These are phyloP conservation scores for Tetranychus piercei DNA, from an alignment of 2,888 invertebrate genomes.

Conservation along the genomic window DNA sequence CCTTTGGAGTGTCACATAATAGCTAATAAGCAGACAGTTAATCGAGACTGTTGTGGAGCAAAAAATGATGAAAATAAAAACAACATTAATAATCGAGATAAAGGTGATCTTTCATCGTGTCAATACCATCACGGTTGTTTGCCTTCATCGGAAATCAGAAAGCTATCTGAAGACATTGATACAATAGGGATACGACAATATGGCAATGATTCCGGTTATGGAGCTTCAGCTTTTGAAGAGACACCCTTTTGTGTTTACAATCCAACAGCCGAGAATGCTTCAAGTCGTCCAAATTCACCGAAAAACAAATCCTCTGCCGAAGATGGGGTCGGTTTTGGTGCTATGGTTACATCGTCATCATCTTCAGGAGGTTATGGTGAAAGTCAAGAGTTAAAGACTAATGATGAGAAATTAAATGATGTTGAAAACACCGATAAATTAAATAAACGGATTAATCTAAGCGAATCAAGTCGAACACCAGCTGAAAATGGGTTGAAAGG, in stretches of 20 bases:
- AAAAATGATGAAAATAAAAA: constrained; percentile 28
- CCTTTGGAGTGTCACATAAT: neutral
- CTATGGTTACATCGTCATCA: neutral
- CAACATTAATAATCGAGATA: constrained; percentile 36
- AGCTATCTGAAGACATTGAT: too few relatives aligned
- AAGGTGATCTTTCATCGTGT: too few relatives aligned
- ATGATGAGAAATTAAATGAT: neutral
- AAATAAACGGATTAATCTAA: neutral
- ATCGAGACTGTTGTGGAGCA: constrained; percentile 33
- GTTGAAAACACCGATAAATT: neutral
- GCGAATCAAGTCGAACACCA: neutral
- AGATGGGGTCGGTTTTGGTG: neutral
- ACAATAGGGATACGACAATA: neutral
- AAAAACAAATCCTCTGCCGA: neutral
- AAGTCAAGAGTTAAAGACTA: neutral
- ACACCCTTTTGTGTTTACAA: constrained; percentile 29
- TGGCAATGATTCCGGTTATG: constrained; percentile 66
- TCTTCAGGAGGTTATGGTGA: neutral
- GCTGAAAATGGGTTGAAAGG: neutral
- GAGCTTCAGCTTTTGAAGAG: constrained; percentile 43
- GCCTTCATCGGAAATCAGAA: too few relatives aligned
- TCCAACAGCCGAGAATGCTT: constrained; percentile 13
- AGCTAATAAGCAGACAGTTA: neutral
- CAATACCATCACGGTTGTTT: too few relatives aligned
- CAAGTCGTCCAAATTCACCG: constrained; percentile 15